Percentiles rank a stretch among this genome's conserved stretches.
phyloP scores from a whole-genome alignment of 92 coral and sea anemone genomes.

The Virgularia gustaviana region DNA sequence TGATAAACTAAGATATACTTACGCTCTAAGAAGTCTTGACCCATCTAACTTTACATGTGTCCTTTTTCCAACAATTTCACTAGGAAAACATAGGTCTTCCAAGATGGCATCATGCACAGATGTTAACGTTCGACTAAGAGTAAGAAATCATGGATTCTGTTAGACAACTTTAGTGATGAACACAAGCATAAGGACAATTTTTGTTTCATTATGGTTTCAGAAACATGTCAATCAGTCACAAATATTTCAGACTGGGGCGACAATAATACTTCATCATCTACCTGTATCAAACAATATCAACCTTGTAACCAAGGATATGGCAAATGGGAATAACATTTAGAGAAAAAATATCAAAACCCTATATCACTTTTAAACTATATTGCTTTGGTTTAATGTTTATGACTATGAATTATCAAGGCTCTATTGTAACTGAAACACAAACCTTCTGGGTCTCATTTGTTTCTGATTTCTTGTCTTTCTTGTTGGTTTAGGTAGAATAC shows the following conservation, averaged over 20 bases:
- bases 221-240: no score
- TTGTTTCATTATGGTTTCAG: no score
- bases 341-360: neutral
- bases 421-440: neutral
- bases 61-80: conserved; percentile 98
- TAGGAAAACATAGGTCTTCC: conserved; percentile 91
- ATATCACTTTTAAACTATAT: no score
- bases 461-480: conserved; percentile 89
- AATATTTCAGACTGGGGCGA: no score
- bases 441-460: conserved; percentile 96
- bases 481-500: conserved; percentile 88
- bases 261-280: no score
- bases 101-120: conserved; percentile 96
- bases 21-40: conserved; percentile 87
- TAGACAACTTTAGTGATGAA: no score
- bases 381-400: no score
- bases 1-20: conserved; percentile 14
- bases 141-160: neutral
- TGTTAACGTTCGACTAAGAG: conserved; percentile 89
- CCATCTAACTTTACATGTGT: conserved; percentile 83
- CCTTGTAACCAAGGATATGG: no score
- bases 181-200: no score
- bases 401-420: conserved; percentile 21
- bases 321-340: no score
- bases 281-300: no score